Percentiles rank a stretch among this genome's conserved stretches.
These are phyloP conservation scores for Petrocephalus schoutedeni DNA, from an alignment of 2,797 vertebrate species.

Conservation along the genomic window DNA sequence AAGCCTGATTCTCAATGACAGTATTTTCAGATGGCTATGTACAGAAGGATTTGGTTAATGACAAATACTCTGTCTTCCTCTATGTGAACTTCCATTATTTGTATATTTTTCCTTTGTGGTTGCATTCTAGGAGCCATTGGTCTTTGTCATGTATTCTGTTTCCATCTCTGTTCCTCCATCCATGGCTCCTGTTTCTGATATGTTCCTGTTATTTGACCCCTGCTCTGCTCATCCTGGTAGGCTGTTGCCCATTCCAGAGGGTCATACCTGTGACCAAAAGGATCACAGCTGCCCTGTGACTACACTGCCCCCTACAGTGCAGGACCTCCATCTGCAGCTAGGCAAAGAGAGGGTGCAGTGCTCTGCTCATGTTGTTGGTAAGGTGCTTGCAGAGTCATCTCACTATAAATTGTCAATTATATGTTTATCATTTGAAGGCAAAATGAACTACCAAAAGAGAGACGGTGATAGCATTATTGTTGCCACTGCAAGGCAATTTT, in stretches of 20 bases:
- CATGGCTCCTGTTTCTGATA: constrained; percentile 26
- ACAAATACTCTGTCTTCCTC: not conserved
- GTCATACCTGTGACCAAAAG: constrained; percentile 35
- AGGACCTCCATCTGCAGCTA: constrained; percentile 72
- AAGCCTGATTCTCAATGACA: not conserved
- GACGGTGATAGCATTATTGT: not conserved
- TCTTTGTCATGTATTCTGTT: not conserved
- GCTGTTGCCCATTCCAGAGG: constrained; percentile 50
- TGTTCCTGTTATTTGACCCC: not conserved
- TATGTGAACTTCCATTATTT: not conserved
- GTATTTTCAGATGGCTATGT: not conserved
- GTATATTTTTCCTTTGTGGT: not conserved
- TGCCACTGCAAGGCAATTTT: not conserved
- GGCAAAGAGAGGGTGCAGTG: constrained; percentile 72
- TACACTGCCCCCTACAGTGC: constrained; percentile 52
- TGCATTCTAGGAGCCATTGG: not conserved
- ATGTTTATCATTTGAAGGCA: not conserved
- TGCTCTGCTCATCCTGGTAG: constrained; percentile 38
- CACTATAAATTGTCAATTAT: not conserved
- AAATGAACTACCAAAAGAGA: not conserved
- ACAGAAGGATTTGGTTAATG: not conserved
- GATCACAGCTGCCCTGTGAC: constrained; percentile 11
- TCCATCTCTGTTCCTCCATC: constrained; percentile 12
- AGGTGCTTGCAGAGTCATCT: constrained; percentile 26
- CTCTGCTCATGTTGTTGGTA: constrained; percentile 77